Base-by-base conservation (phyloP, 2,888 invertebrate genomes). In the Drosophila quinaria region DNA sequence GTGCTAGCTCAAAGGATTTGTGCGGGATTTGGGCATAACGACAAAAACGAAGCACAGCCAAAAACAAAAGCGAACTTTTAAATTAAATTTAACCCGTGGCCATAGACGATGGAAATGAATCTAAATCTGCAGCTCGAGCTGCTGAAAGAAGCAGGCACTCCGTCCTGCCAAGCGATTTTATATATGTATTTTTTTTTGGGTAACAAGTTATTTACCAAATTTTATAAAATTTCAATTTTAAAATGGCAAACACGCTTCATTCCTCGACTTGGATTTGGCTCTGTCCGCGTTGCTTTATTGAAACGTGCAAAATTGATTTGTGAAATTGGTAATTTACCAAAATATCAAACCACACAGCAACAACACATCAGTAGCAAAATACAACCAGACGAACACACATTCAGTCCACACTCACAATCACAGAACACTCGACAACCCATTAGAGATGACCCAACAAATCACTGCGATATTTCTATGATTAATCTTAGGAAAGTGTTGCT, bases 1-100 rank as follows among this genome's bases (percentile, higher is more conserved):
- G 86, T 76, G 87, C 86, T 75, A 55, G 90, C 86, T 86, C 90
- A 86, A 86, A 86, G 86, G 88, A 89, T 86, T 86, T 86, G 86
- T 89, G 86, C 86, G 75, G 90, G 88, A 86, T 86, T 89, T 86
- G 79, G 81, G 75, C 86, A 80, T 81, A 87, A 81, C 81, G 86
- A 87, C 90, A 87, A 84, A 89, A 87, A 84, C 80, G 69, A 81
- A 80, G 73, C 58, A 55, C 31, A 61, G 63, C 77, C 72, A 72
- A 71, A 61, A 88, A 82, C 68, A 89, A 74, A 77, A 71, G 62
- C 73, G 68, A 77, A 89, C 68, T 84, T 84, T 80, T 73, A 89
- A 84, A 89, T 84, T 84, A 87, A 84, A 84, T 84, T 84, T 87
- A 87, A 87, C 89, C 84, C 87, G 54, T 80, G 68, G 76, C 73